Base-by-base conservation (phyloP, 2,113 vertebrate genomes). In the Ceyx cyanopectus region DNA sequence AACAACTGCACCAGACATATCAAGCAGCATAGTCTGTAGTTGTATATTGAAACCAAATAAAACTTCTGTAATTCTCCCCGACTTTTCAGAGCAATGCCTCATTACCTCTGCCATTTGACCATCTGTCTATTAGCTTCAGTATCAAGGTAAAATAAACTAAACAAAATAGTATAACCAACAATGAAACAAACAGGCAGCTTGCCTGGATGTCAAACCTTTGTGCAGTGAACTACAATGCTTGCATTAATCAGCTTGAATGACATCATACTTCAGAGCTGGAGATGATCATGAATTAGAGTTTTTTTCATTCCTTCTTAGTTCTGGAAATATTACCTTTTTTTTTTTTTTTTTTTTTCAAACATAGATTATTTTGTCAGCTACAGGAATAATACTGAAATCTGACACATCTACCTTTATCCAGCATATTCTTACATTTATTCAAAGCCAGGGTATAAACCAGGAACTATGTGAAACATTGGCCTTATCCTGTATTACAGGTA, bases 31-130 rank as follows among this genome's bases (percentile, higher is more conserved):
- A 6, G 8, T n/a, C n/a, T 43, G 5, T 23, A 40, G 43, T 81
- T 80, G 4, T 63, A 19, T 18, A 43, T 29, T 60, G 13, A 72
- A 67, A 79, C 9, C 32, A 80, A 87, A 83, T n/a, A 81, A 46
- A 63, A 69, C 16, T 54, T 89, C 62, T 46, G 15, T 45, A 45
- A 58, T 87, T 92, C 68, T 63, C 56, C 56, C 34, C 68, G 26
- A 75, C 29, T 91, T 95, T 94, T 82, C 65, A 90, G 45, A 45
- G 63, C 45, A 87, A 60, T 37, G 34, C 18, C 22, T 93, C 72
- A 30, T 73, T 95, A 95, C 6, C 12, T 46, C 51, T 62, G 72
- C 51, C n/a, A 11, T 58, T 93, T 94, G 40, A 41, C 40, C 56
- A 51, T 41, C 32, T 93, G 32, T 57, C 77, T 82, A 54, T 79